Evolutionary conservation across 1,140 invertebrate genomes (phyloP).

Genomic region (Bombus huntii): DNA sequence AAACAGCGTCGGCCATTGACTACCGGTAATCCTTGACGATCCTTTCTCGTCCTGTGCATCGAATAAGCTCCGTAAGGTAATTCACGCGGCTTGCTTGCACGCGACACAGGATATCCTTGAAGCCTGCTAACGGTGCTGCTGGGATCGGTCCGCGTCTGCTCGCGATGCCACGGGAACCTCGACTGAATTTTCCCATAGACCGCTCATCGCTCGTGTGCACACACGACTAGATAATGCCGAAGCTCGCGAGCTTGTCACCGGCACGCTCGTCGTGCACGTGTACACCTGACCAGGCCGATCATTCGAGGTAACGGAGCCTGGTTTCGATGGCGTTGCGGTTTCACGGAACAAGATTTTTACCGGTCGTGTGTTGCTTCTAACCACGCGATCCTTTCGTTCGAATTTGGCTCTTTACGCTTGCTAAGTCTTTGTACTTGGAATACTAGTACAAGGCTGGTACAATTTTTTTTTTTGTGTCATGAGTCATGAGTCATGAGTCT

Average conservation of each 20-base stretch:
- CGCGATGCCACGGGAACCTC: conserved; percentile 43
- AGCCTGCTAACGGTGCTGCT: conserved; percentile 77
- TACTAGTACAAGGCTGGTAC: too few relatives aligned
- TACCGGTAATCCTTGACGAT: conserved; percentile 55
- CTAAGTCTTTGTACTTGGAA: not conserved
- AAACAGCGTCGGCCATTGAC: conserved; percentile 48
- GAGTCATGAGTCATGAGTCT: too few relatives aligned
- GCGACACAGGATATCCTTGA: conserved; percentile 80
- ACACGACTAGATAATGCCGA: conserved; percentile 19
- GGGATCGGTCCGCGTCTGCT: conserved; percentile 62
- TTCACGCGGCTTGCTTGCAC: conserved; percentile 76
- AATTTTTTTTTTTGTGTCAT: too few relatives aligned
- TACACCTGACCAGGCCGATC: conserved; percentile 8
- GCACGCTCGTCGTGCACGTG: conserved; percentile 26
- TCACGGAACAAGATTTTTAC: not conserved
- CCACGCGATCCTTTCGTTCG: not conserved
- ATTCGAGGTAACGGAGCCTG: conserved; percentile 26
- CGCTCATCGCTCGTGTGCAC: not conserved
- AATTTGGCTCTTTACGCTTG: not conserved
- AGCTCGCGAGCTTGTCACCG: conserved; percentile 23
- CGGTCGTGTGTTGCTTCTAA: not conserved
- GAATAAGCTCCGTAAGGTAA: conserved; percentile 63
- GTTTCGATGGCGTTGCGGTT: conserved; percentile 34
- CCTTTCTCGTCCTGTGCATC: conserved; percentile 34
- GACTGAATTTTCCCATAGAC: conserved; percentile 61